phyloP scores from a whole-genome alignment of 2,888 invertebrate species.

The Cryptus armator region DNA sequence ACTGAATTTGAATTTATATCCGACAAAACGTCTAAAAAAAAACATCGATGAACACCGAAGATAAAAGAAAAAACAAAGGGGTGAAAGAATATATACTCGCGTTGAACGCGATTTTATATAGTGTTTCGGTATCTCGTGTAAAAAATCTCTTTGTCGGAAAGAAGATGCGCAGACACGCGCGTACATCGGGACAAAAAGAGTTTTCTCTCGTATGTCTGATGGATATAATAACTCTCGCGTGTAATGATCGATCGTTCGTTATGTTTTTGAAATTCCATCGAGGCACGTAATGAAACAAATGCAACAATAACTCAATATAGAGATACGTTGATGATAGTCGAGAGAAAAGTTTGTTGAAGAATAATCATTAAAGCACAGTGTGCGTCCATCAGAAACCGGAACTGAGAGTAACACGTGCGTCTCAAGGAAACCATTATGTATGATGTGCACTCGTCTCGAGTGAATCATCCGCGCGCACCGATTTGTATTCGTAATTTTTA shows the following conservation, averaged over 20 bases:
- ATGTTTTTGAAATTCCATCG: constrained; percentile 56
- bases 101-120: constrained; percentile 42
- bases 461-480: constrained; percentile 46
- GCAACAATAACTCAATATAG: constrained; percentile 13
- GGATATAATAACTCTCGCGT: constrained; percentile 37
- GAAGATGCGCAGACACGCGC: constrained; percentile 7
- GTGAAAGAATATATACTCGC: not conserved
- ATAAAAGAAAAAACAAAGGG: constrained; percentile 2
- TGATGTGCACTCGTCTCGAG: constrained; percentile 39
- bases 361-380: constrained; percentile 40
- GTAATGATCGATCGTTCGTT: constrained; percentile 58
- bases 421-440: constrained; percentile 53
- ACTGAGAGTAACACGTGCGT: constrained; percentile 51
- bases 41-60: constrained; percentile 1
- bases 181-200: constrained; percentile 33
- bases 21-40: constrained; percentile 13
- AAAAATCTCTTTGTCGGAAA: constrained; percentile 50
- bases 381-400: constrained; percentile 61
- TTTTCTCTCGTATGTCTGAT: constrained; percentile 3
- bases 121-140: constrained; percentile 25
- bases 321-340: not conserved
- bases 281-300: constrained; percentile 42
- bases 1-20: constrained; percentile 51
- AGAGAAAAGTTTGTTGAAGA: constrained; percentile 31
- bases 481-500: constrained; percentile 48